Evolutionary conservation across 2,888 invertebrate genomes (phyloP).

Genomic region (Apamea sordens): DNA sequence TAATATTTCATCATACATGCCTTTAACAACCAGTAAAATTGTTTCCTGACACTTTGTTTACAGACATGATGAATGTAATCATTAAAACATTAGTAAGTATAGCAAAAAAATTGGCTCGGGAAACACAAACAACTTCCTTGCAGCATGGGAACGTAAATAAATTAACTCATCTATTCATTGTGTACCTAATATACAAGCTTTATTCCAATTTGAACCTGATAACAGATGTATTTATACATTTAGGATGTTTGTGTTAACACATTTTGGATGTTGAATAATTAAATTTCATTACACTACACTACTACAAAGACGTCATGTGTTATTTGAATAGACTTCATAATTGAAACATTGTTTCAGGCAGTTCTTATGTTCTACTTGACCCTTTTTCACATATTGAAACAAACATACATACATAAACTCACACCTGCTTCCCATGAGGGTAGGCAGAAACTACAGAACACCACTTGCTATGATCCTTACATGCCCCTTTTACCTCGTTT

Average conservation of each 20-base stretch:
- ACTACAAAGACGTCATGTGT: neutral
- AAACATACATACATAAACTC: too few species aligned
- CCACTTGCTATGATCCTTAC: too few species aligned
- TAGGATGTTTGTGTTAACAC: constrained; percentile 43
- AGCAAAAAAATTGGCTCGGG: constrained; percentile 46
- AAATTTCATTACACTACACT: neutral
- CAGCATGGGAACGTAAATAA: constrained; percentile 20
- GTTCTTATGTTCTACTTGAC: neutral
- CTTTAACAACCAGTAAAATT: neutral
- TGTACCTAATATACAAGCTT: constrained; percentile 31
- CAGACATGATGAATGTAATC: constrained; percentile 14
- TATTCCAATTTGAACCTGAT: constrained; percentile 43
- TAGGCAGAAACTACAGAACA: neutral
- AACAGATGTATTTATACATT: constrained; percentile 31
- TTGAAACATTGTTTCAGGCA: neutral
- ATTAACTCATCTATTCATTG: constrained; percentile 27
- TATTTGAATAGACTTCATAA: neutral
- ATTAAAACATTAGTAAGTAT: constrained; percentile 1
- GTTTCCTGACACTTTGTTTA: constrained; percentile 19
- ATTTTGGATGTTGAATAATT: constrained; percentile 37
- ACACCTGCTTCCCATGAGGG: too few species aligned
- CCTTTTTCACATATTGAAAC: neutral
- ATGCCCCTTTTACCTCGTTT: neutral
- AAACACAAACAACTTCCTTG: constrained; percentile 38
- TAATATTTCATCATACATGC: neutral